Base-by-base conservation (phyloP, 2,888 invertebrate genomes). In the Meteorus colon region DNA sequence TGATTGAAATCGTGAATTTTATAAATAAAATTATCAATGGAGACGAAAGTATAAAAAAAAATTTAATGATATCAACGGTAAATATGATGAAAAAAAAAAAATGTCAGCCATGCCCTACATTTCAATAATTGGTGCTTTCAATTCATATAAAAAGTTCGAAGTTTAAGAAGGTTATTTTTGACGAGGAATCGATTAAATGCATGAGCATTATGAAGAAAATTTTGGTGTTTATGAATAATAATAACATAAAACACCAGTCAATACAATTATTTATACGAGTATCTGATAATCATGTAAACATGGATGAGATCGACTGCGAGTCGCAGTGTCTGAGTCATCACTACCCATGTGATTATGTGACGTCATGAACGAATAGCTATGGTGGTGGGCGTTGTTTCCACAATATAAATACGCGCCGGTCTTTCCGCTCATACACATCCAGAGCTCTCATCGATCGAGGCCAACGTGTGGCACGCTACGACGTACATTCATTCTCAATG, bases 341-440 rank as follows among this genome's bases (percentile, higher is more conserved):
- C n/a, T 29, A 4, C 29, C 14, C 12, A 62, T 14, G 62, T 62
- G n/a, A n/a, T 16, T 10, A 3, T 29, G 31, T 62, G 29, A 62
- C 31, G 62, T 29, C 62, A 60, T 60, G 4, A 5, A 48, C 48
- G n/a, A 60, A 60, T 27, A 2, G 14, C 12, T 4, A 60, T 24
- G 27, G 24, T 29, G 59, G 27, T 60, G 59, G 59, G 55, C 55
- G 55, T 55, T 55, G 55, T 55, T 55, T 55, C 55, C 24, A 24
- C 24, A 19, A 10, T 55, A 55, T 24, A 55, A 55, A 55, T n/a
- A 24, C 19, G 55, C 19, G 55, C 19, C 55, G 24, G 55, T 55
- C 41, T 8, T n/a, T n/a, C n/a, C 55, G 55, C 14, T 5, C 24
- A 55, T 55, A 55, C 8, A 55, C 19, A 55, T 19, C 4, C 55